These are phyloP conservation scores for Drosophila persimilis DNA, from an alignment of 1,140 invertebrate genomes.

Conservation along the genomic window DNA sequence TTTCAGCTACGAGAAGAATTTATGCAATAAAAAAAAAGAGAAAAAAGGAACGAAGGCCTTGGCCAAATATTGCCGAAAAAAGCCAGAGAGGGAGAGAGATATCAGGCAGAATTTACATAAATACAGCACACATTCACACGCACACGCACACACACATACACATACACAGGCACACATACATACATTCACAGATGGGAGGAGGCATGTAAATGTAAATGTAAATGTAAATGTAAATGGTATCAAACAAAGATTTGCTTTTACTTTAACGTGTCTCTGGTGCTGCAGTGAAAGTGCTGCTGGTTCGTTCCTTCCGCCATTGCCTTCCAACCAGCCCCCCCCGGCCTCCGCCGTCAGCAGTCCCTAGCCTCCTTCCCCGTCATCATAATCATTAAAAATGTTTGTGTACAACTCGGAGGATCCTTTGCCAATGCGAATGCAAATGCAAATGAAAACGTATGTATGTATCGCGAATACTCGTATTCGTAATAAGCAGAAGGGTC, in stretches of 20 bases:
- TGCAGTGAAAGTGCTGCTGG: slow-evolving; percentile 19
- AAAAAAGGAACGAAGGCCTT: slow-evolving; percentile 38
- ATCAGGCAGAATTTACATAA: slow-evolving; percentile 46
- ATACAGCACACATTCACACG: slow-evolving; percentile 15
- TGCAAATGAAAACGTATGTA: slow-evolving; percentile 34
- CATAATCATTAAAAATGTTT: slow-evolving; percentile 27
- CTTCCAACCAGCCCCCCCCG: not conserved
- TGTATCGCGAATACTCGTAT: slow-evolving; percentile 15
- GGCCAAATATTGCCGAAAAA: slow-evolving; percentile 35
- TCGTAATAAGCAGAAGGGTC: not conserved
- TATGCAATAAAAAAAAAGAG: slow-evolving; percentile 63
- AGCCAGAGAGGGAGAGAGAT: slow-evolving; percentile 10
- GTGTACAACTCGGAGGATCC: not conserved
- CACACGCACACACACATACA: slow-evolving; percentile 14
- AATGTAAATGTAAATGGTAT: slow-evolving; percentile 49
- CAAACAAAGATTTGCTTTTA: slow-evolving; percentile 62
- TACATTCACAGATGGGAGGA: slow-evolving; percentile 48
- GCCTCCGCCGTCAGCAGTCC: not conserved
- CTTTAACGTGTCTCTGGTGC: slow-evolving; percentile 21
- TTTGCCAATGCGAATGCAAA: slow-evolving; percentile 15
- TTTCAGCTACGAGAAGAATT: slow-evolving; percentile 79
- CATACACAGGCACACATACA: slow-evolving; percentile 27
- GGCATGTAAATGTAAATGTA: slow-evolving; percentile 36
- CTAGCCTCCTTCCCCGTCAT: too few relatives aligned
- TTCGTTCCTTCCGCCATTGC: slow-evolving; percentile 9